phyloP scores from a whole-genome alignment of 2,113 vertebrate species.

The Antigone vipio region DNA sequence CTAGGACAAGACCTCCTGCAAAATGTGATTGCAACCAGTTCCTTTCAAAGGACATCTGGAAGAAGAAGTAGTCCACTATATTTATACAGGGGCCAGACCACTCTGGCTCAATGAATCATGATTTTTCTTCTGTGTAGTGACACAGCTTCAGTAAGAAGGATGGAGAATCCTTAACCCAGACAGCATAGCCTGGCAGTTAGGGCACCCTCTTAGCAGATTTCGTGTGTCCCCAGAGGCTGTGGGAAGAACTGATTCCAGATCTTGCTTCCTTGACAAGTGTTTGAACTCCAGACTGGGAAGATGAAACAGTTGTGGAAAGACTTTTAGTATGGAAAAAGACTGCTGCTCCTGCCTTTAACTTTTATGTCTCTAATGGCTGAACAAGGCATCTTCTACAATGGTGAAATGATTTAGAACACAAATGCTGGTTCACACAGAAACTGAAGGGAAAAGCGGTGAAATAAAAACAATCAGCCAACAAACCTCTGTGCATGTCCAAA shows the following conservation, averaged over 20 bases:
- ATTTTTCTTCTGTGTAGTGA: background rate
- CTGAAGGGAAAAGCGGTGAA: background rate
- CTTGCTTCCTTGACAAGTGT: background rate
- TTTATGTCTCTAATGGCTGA: background rate
- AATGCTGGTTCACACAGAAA: background rate
- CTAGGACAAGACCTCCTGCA: background rate
- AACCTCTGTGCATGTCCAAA: background rate
- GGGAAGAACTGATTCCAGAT: background rate
- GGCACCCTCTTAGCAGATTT: background rate
- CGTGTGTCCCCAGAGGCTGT: background rate
- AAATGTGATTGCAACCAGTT: background rate
- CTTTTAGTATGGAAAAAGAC: background rate
- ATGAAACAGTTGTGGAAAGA: background rate
- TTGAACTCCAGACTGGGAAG: background rate
- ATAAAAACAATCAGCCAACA: background rate
- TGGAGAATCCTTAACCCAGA: background rate
- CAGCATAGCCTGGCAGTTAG: background rate
- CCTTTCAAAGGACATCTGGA: background rate
- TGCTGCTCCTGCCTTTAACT: fast-evolving
- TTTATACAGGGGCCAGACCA: background rate
- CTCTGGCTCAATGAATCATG: background rate
- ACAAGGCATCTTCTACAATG: background rate
- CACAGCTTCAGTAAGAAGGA: background rate
- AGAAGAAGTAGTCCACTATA: background rate
- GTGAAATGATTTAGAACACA: background rate